A percentile compares a stretch with the other conserved stretches of the same genome.
phyloP scores from a whole-genome alignment of 2,113 vertebrate genomes.

The Takifugu flavidus region DNA sequence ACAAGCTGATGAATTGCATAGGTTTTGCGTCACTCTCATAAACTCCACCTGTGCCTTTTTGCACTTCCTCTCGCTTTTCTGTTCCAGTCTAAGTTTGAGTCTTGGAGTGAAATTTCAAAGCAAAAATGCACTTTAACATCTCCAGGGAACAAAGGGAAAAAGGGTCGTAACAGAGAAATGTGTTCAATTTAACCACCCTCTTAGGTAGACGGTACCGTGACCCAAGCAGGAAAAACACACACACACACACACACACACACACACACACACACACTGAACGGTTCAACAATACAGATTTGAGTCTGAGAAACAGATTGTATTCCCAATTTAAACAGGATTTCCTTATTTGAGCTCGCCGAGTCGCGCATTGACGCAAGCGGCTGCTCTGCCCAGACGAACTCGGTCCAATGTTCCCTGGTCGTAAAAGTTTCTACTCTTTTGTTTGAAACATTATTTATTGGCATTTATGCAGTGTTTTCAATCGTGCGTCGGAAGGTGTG shows the following conservation, averaged over 20 bases:
- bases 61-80: no score
- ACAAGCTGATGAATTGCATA: constrained; percentile 7
- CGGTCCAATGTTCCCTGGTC: constrained; percentile 33
- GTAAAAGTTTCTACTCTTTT: constrained; percentile 26
- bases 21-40: constrained; percentile 4
- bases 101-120: not conserved
- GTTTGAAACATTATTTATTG: not conserved
- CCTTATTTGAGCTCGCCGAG: constrained; percentile 47
- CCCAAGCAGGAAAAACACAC: not conserved
- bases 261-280: constrained; percentile 5
- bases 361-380: constrained; percentile 43
- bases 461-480: no score
- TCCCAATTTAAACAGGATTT: constrained; percentile 49
- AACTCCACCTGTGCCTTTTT: constrained; percentile 11
- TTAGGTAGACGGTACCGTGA: not conserved
- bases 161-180: no score
- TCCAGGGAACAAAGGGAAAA: not conserved
- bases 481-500: no score
- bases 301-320: constrained; percentile 38
- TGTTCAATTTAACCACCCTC: no score
- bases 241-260: constrained; percentile 15
- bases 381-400: constrained; percentile 45
- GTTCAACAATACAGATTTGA: constrained; percentile 26
- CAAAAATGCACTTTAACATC: not conserved
- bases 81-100: not conserved